Percentiles rank a stretch among this genome's conserved stretches.
These are phyloP conservation scores for Leptodactylus fallax DNA, from an alignment of 2,797 vertebrate species.

Conservation along the genomic window DNA sequence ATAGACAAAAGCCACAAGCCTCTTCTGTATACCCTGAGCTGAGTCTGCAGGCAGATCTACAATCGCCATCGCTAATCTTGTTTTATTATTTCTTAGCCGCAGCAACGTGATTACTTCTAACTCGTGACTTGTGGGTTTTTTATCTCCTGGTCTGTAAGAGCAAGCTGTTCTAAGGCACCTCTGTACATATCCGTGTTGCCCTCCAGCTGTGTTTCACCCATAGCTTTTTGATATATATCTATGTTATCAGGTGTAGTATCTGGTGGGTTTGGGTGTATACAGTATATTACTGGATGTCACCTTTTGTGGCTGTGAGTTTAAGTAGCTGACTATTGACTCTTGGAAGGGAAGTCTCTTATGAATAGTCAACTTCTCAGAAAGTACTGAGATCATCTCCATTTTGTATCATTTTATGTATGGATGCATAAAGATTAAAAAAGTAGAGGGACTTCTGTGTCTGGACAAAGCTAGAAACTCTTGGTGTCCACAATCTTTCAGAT, in stretches of 20 bases:
- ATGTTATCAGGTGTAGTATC: background rate
- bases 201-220: background rate
- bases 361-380: background rate
- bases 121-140: background rate
- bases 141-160: background rate
- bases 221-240: background rate
- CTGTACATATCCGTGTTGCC: background rate
- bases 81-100: constrained; percentile 43
- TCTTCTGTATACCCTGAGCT: constrained; percentile 15
- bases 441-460: too few relatives aligned
- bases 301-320: background rate
- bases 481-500: too few relatives aligned
- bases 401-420: too few relatives aligned
- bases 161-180: background rate
- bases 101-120: background rate
- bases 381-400: background rate
- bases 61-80: constrained; percentile 48
- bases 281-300: background rate
- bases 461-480: too few relatives aligned
- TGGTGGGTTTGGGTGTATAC: background rate
- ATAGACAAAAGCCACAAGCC: constrained; percentile 26
- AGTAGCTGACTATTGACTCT: background rate
- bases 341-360: background rate
- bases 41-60: constrained; percentile 34
- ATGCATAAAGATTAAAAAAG: too few relatives aligned